Conservation (phyloP, 2,888 invertebrate species). For the Nysson spinosus region DNA sequence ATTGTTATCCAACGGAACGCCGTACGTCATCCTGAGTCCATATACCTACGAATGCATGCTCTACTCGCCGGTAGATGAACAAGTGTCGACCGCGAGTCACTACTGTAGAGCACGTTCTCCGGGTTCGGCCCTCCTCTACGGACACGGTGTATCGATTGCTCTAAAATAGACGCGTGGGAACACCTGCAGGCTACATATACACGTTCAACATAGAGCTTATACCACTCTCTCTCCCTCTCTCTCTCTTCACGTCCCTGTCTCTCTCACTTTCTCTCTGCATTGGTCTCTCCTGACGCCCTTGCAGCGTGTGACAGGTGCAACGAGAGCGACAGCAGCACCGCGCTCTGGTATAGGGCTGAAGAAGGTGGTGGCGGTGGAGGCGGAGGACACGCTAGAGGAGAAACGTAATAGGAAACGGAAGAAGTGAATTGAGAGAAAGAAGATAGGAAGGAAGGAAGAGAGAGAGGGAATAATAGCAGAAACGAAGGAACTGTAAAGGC, state of each 20-base stretch:
- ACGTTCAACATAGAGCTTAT: constrained; percentile 36
- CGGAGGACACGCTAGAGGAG: constrained; percentile 35
- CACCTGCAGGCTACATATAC: constrained; percentile 67
- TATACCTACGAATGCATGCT: too few species aligned
- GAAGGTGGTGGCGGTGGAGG: constrained; percentile 50
- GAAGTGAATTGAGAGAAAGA: constrained; percentile 33
- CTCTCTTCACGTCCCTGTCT: constrained; percentile 33
- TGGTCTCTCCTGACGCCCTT: constrained; percentile 50
- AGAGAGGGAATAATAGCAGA: constrained; percentile 9
- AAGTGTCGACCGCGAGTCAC: constrained; percentile 42
- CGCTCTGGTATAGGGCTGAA: constrained; percentile 34
- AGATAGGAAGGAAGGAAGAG: constrained; percentile 2
- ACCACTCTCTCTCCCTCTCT: constrained; percentile 29
- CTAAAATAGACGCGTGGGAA: constrained; percentile 75
- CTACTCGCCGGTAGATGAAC: constrained; percentile 49
- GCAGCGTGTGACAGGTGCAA: constrained; percentile 63
- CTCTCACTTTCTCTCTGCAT: constrained; percentile 36
- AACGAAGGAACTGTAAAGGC: constrained; percentile 4
- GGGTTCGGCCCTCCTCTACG: constrained; percentile 56
- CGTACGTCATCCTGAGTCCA: not conserved
- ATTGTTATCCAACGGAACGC: not conserved
- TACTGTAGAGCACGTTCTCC: constrained; percentile 50
- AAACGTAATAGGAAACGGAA: constrained; percentile 51
- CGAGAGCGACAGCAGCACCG: constrained; percentile 46
- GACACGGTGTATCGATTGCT: constrained; percentile 73